Evolutionary conservation across 2,888 invertebrate genomes (phyloP), one percentile per base, ranked within the genome.

Genomic region (Merodon equestris): DNA sequence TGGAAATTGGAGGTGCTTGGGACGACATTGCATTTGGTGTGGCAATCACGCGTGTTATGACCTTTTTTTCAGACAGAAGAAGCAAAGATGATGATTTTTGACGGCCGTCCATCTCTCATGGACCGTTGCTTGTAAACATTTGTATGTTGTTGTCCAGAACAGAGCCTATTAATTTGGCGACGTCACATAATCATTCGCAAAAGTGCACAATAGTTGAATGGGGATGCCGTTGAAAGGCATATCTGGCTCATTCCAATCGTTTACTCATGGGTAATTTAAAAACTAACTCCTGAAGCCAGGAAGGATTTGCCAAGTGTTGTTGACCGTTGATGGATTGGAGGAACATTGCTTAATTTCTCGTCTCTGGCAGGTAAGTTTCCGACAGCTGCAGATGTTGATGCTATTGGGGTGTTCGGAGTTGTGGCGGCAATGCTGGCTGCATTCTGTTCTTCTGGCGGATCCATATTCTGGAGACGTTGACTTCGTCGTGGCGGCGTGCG

Each of bases 221-320:
- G 45, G 67, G 42, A 10, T 48, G 14, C 1, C 67, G 10, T 10
- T 13, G 18, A 12, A 15, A 12, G 4, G 61, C 57, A 13, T 48
- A 57, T 27, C 47, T 53, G 3, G 61, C 61, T 60, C 73, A 73
- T 13, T 67, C 66, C 10, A 51, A 13, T 14, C 53, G 47, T 18
- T 66, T 73, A 0, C 51, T 36, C 56, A 36, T 61, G 40, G 63
- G 68, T 14, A 63, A 19, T n/a, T 75, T 75, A n/a, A 9, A 2
- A 10, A 0, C n/a, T n/a, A n/a, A n/a, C n/a, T n/a, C n/a, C n/a
- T n/a, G n/a, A n/a, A n/a, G n/a, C n/a, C n/a, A n/a, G n/a, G n/a
- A n/a, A n/a, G n/a, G n/a, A n/a, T n/a, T n/a, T n/a, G n/a, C n/a
- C n/a, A n/a, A n/a, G n/a, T n/a, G n/a, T n/a, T n/a, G n/a, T n/a